Evolutionary conservation across 1,140 invertebrate genomes (phyloP).

Genomic region (Drosophila kanapiae): DNA sequence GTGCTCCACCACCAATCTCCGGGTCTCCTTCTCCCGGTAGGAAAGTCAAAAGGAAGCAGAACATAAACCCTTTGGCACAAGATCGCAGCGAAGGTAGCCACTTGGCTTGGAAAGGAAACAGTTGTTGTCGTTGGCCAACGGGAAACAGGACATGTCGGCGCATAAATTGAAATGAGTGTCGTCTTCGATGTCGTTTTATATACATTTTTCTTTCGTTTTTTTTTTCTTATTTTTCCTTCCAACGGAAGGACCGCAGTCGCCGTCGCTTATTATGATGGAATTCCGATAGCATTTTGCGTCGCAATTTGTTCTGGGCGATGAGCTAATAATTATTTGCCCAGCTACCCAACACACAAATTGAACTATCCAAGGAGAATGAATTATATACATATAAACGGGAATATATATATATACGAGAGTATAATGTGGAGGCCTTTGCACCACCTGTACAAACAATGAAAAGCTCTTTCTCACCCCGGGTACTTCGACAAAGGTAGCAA

Average conservation of each 20-base stretch:
- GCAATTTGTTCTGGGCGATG: conserved; percentile 52
- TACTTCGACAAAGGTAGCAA: conserved; percentile 44
- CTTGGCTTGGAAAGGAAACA: conserved; percentile 67
- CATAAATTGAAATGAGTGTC: conserved; percentile 75
- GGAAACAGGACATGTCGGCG: conserved; percentile 80
- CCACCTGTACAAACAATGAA: conserved; percentile 82
- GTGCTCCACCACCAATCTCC: conserved; percentile 28
- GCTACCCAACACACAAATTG: conserved; percentile 51
- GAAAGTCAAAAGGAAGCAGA: conserved; percentile 31
- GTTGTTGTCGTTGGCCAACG: conserved; percentile 67
- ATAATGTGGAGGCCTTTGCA: conserved; percentile 22
- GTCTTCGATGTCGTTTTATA: conserved; percentile 23
- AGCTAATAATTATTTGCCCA: conserved; percentile 63
- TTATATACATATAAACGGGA: too few relatives aligned
- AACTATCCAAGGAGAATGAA: conserved; percentile 37
- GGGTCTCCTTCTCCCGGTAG: conserved; percentile 7
- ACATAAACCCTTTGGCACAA: conserved; percentile 69
- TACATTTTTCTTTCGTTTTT: not conserved
- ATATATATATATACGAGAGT: conserved; percentile 2
- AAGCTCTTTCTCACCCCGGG: conserved; percentile 37
- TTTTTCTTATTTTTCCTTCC: not conserved
- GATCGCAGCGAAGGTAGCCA: conserved; percentile 51
- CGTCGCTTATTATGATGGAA: conserved; percentile 50
- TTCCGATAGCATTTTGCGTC: conserved; percentile 46
- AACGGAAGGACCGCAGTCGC: conserved; percentile 69